phyloP scores from a whole-genome alignment of 1,140 invertebrate species.

The Venturia canescens region DNA sequence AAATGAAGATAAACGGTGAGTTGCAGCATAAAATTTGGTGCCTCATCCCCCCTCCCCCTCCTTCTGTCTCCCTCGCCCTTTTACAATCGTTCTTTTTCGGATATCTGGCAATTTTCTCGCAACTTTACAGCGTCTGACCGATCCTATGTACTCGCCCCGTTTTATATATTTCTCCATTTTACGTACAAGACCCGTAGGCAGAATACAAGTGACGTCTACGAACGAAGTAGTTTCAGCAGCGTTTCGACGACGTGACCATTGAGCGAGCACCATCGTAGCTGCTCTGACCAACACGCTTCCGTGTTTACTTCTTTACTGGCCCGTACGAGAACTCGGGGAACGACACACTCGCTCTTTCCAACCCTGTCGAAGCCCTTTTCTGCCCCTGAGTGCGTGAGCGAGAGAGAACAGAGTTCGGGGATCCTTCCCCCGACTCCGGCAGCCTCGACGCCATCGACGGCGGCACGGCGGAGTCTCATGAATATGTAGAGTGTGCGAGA shows the following conservation, averaged over 20 bases:
- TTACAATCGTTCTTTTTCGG: background rate
- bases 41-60: background rate
- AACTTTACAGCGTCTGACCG: background rate
- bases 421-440: background rate
- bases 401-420: background rate
- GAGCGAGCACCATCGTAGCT: background rate
- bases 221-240: background rate
- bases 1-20: background rate
- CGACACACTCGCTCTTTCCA: background rate
- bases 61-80: background rate
- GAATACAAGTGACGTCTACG: constrained; percentile 43
- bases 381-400: background rate
- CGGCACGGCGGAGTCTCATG: constrained; percentile 56
- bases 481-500: constrained; percentile 62
- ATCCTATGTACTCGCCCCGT: background rate
- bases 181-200: background rate
- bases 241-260: constrained; percentile 40
- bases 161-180: background rate
- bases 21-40: background rate
- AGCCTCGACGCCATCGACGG: background rate
- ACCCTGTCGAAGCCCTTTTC: background rate
- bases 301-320: constrained; percentile 43
- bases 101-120: background rate
- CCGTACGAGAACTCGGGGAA: constrained; percentile 12
- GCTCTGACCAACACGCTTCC: background rate